A percentile compares a stretch with the other conserved stretches of the same genome.
phyloP scores from a whole-genome alignment of 2,797 vertebrate species.

The Falco biarmicus region DNA sequence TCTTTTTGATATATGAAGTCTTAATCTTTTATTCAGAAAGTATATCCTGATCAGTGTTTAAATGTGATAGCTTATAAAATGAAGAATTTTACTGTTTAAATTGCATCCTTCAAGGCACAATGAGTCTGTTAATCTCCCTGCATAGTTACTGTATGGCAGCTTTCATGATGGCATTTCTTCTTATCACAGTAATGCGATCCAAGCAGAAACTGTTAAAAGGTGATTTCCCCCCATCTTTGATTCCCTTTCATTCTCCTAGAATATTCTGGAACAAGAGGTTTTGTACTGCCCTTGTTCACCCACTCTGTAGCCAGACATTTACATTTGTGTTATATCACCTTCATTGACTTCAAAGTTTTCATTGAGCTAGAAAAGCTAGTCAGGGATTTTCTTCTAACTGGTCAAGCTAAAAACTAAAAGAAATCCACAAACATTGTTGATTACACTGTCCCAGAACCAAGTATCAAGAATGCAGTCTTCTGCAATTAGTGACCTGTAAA shows the following conservation, averaged over 20 bases:
- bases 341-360: background rate
- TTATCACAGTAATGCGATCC: background rate
- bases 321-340: background rate
- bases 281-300: background rate
- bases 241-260: background rate
- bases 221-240: background rate
- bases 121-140: conserved; percentile 21
- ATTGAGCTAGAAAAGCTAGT: background rate
- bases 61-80: conserved; percentile 45
- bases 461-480: background rate
- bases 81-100: conserved; percentile 39
- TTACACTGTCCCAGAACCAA: background rate
- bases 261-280: background rate
- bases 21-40: conserved; percentile 61
- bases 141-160: background rate
- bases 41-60: conserved; percentile 39
- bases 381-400: background rate
- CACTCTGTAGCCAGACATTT: background rate
- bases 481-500: background rate
- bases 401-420: background rate
- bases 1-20: conserved; percentile 30
- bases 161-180: background rate
- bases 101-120: conserved; percentile 24
- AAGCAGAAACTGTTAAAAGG: background rate
- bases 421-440: background rate